Conservation (phyloP, 2,888 invertebrate species). For the Zygothrica quintamaculata region DNA sequence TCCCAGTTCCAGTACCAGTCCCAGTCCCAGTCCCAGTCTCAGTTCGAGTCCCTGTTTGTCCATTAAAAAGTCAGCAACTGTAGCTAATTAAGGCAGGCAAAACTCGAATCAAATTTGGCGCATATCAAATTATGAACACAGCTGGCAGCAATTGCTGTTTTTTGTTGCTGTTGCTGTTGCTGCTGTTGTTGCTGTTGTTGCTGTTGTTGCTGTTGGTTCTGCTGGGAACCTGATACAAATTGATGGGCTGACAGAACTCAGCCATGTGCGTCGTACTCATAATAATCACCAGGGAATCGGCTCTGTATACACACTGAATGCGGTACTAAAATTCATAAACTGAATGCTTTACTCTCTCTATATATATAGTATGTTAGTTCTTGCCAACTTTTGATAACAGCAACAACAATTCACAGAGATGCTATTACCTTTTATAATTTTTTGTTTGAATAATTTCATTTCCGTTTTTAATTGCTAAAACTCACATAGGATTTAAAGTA, state of each 20-base stretch:
- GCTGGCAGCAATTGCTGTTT: constrained; percentile 73
- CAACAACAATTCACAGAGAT: too few relatives aligned
- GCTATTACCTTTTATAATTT: constrained; percentile 32
- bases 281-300: constrained; percentile 62
- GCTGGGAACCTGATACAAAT: constrained; percentile 67
- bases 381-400: too few relatives aligned
- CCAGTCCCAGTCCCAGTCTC: constrained; percentile 8
- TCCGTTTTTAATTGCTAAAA: constrained; percentile 68
- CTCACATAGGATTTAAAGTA: constrained; percentile 59
- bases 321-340: constrained; percentile 18
- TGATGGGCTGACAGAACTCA: constrained; percentile 47
- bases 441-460: constrained; percentile 56
- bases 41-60: constrained; percentile 55
- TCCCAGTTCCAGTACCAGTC: constrained; percentile 2
- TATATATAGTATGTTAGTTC: constrained; percentile 1
- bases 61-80: constrained; percentile 79
- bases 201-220: constrained; percentile 21
- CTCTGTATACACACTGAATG: constrained; percentile 19
- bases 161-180: constrained; percentile 11
- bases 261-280: constrained; percentile 57
- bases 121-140: constrained; percentile 77
- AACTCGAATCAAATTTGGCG: constrained; percentile 77
- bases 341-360: constrained; percentile 20
- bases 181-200: constrained; percentile 19
- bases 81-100: constrained; percentile 72